phyloP scores from a whole-genome alignment of 1,140 invertebrate species.

The Drosophila lini region DNA sequence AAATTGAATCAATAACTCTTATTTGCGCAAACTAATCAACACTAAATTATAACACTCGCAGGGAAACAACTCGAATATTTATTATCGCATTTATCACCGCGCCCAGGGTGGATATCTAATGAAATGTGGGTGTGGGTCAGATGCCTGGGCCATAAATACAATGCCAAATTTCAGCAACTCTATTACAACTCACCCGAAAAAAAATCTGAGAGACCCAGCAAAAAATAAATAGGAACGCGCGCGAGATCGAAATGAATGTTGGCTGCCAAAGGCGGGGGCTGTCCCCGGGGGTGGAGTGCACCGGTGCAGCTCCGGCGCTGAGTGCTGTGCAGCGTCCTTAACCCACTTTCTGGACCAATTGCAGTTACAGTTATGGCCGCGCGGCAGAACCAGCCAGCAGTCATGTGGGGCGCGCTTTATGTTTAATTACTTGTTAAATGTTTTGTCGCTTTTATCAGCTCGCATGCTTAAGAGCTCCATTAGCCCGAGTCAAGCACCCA shows the following conservation, averaged over 20 bases:
- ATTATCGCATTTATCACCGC: slow-evolving; percentile 80
- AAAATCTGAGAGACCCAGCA: slow-evolving; percentile 41
- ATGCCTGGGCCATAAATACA: slow-evolving; percentile 64
- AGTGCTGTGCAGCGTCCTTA: slow-evolving; percentile 70
- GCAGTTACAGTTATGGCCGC: slow-evolving; percentile 32
- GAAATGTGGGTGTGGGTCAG: slow-evolving; percentile 48
- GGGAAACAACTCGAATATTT: slow-evolving; percentile 80
- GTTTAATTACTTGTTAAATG: slow-evolving; percentile 83
- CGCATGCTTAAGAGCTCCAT: slow-evolving; percentile 69
- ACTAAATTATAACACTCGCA: slow-evolving; percentile 82
- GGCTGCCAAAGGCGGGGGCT: slow-evolving; percentile 66
- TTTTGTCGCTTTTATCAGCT: slow-evolving; percentile 75
- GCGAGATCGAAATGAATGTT: slow-evolving; percentile 67
- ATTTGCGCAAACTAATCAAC: slow-evolving; percentile 82
- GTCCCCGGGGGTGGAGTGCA: slow-evolving; percentile 41
- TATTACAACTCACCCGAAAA: slow-evolving; percentile 71
- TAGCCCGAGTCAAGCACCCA: slow-evolving; percentile 42
- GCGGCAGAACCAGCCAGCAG: slow-evolving; percentile 26
- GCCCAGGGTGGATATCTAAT: slow-evolving; percentile 55
- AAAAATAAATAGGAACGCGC: slow-evolving; percentile 38
- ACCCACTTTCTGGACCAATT: slow-evolving; percentile 54
- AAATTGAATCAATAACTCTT: slow-evolving; percentile 82
- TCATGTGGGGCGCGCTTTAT: slow-evolving; percentile 59
- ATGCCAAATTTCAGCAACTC: slow-evolving; percentile 82
- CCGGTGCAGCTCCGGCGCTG: slow-evolving; percentile 20